Evolutionary conservation across 2,888 invertebrate species (phyloP).

Genomic region (Mongoloraphidia duomilia): DNA sequence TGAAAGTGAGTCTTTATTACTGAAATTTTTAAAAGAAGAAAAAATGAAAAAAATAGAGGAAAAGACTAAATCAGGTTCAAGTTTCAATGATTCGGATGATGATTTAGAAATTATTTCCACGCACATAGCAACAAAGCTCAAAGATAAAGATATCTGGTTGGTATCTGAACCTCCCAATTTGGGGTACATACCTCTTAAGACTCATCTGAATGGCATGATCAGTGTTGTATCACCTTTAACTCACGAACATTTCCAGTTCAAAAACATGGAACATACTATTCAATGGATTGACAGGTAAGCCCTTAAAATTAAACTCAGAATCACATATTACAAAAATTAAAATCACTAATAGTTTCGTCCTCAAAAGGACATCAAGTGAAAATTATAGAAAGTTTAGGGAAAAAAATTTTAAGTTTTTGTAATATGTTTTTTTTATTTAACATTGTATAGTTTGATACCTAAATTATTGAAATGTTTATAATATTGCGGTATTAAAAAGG

Average conservation of each 20-base stretch:
- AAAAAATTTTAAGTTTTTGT: no score
- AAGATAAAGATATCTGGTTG: constrained; percentile 1
- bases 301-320: no score
- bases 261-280: constrained; percentile 7
- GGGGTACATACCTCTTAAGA: constrained; percentile 12
- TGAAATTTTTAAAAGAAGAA: not conserved
- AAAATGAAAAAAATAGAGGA: no score
- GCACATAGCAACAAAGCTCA: not conserved
- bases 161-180: constrained; percentile 8
- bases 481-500: no score
- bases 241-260: constrained; percentile 8
- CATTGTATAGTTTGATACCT: no score
- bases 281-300: constrained; percentile 15
- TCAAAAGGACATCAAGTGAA: no score
- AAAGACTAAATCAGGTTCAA: not conserved
- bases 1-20: no score
- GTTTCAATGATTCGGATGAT: not conserved
- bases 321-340: no score
- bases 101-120: constrained; percentile 1
- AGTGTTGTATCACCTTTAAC: constrained; percentile 10
- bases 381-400: no score
- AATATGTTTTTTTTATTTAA: no score
- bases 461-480: no score
- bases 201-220: constrained; percentile 4
- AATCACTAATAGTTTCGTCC: no score